A percentile compares a stretch with the other conserved stretches of the same genome.
These are phyloP conservation scores for Anthopleura sola DNA, from an alignment of 64 coral and sea anemone species.

Conservation along the genomic window DNA sequence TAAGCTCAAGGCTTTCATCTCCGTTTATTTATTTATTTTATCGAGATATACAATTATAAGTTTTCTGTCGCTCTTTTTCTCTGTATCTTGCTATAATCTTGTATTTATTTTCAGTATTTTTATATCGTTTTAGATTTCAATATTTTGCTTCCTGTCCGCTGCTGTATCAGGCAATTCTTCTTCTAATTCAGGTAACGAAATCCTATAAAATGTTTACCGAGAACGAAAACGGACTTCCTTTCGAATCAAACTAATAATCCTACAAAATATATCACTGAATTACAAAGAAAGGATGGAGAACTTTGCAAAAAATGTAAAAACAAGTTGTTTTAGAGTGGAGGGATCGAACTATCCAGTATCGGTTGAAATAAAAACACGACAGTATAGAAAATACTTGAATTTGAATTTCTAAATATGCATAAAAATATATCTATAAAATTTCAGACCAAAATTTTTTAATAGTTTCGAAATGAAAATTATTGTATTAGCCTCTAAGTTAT, in stretches of 20 bases:
- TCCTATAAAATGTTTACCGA: background rate
- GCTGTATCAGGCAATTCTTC: slow-evolving; percentile 10
- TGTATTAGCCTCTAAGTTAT: background rate
- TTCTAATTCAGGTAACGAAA: background rate
- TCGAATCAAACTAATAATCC: background rate
- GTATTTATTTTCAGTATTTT: background rate
- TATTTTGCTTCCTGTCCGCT: background rate
- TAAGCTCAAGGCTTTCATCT: background rate
- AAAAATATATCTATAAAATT: background rate
- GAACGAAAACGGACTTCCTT: background rate
- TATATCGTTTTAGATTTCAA: background rate
- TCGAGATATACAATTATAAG: background rate
- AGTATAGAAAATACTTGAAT: background rate
- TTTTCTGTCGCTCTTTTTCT: background rate
- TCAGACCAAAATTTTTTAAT: background rate
- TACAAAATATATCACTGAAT: background rate
- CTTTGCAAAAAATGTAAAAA: background rate
- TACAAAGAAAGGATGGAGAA: background rate
- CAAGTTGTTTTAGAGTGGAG: background rate
- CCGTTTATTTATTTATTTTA: background rate
- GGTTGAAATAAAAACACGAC: background rate
- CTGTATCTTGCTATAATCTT: background rate
- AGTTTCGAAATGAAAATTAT: background rate
- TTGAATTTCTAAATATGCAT: background rate
- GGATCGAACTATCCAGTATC: background rate